Percentiles rank a stretch among this genome's conserved stretches.
phyloP scores from a whole-genome alignment of 2,888 invertebrate species.

The Seira sanloemensis region DNA sequence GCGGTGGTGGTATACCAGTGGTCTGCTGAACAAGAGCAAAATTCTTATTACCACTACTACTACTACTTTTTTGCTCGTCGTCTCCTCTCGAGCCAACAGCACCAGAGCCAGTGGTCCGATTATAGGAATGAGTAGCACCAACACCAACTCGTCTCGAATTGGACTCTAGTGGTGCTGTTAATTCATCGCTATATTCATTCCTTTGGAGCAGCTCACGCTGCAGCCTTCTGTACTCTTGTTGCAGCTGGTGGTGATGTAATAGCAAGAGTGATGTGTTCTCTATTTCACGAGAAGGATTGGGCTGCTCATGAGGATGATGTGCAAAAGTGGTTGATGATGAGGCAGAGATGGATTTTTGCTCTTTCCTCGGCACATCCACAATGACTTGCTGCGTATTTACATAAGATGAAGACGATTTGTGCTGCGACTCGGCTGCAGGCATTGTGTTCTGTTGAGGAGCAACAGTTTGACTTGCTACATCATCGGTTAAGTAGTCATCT shows the following conservation, averaged over 20 bases:
- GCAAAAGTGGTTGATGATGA: slow-evolving; percentile 38
- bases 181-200: slow-evolving; percentile 61
- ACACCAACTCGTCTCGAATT: slow-evolving; percentile 30
- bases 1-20: slow-evolving; percentile 9
- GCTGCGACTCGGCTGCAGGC: neutral
- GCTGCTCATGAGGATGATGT: slow-evolving; percentile 24
- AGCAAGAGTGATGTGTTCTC: slow-evolving; percentile 61
- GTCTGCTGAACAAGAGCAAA: neutral
- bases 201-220: slow-evolving; percentile 38
- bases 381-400: slow-evolving; percentile 31
- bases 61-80: slow-evolving; percentile 27
- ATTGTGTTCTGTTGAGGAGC: neutral
- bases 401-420: slow-evolving; percentile 18
- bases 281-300: slow-evolving; percentile 32
- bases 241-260: slow-evolving; percentile 52
- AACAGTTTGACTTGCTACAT: slow-evolving; percentile 19
- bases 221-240: slow-evolving; percentile 17
- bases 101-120: slow-evolving; percentile 22
- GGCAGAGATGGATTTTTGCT: slow-evolving; percentile 25
- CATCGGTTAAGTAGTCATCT: slow-evolving; percentile 59
- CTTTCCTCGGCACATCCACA: slow-evolving; percentile 36
- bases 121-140: slow-evolving; percentile 29
- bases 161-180: slow-evolving; percentile 49
- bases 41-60: slow-evolving; percentile 21
- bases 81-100: neutral